Base-by-base conservation (phyloP, 1,140 invertebrate species). In the Caenorhabditis latens region DNA sequence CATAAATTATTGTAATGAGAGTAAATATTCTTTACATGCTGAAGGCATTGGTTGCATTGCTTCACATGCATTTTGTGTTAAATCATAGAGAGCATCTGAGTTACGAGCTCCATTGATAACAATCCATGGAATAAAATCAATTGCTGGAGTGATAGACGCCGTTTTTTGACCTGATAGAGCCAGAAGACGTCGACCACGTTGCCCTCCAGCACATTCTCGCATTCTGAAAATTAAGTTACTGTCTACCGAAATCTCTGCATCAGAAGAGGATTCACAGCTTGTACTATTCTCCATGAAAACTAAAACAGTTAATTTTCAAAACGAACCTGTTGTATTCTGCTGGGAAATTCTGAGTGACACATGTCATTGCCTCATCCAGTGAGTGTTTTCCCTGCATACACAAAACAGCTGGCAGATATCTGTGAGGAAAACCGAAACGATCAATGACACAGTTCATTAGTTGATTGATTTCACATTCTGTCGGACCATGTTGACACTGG, bases 401-500 rank as follows among this genome's bases (percentile, higher is more conserved):
- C 82, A 65, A 85, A 63, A 63, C 48, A 55, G 32, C 84, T 85
- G 57, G 50, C 42, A 85, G 4, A 48, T 85, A 50, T 48, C 50
- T 58, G 57, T 90, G 87, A 4, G 92, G 86, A 46, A 65, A 79
- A 1, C 71, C 85, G 83, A 90, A 43, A 19, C 87, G 55, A 40
- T 92, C 89, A 40, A 92, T 92, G 19, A 89, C 91, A 75, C 91
- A 92, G 83, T 93, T 93, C 92, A 93, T 93, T 50, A 92, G 84
- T 32, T 89, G 88, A 86, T 92, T 92, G n/a, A 93, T 48, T 61
- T 85, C 85, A 86, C 91, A 92, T 82, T 92, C 91, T n/a, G 87
- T 86, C 42, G 83, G 24, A 14, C 91, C 91, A 83, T 92, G 91
- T 85, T 92, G 91, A 57, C 91, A 92, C 32, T 89, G 79, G 63